Conservation (phyloP, 2,888 invertebrate genomes). For the Mythimna lalbum region DNA sequence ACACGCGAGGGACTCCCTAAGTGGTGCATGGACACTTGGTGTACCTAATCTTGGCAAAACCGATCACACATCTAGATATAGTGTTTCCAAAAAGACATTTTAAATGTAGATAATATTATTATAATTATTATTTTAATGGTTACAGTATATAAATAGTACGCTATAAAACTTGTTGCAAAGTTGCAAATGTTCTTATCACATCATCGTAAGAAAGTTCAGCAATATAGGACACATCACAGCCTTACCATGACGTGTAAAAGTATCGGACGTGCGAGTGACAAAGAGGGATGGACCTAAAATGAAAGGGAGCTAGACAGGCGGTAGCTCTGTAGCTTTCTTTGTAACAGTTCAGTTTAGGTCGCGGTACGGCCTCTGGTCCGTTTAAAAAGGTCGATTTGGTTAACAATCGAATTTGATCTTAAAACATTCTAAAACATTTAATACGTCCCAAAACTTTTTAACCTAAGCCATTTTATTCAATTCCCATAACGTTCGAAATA, state of each 20-base stretch:
- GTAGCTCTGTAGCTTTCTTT: no score
- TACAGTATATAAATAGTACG: conserved; percentile 9
- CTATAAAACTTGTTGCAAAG: conserved; percentile 1
- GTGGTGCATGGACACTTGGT: conserved; percentile 15
- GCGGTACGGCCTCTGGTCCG: not conserved
- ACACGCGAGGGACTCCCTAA: not conserved
- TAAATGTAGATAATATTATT: conserved; percentile 11
- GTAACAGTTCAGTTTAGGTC: no score
- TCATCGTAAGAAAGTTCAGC: conserved; percentile 3
- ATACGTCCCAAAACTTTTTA: conserved; percentile 30
- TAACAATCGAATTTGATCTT: conserved; percentile 17
- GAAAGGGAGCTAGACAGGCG: no score
- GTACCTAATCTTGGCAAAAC: not conserved
- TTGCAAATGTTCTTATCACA: conserved; percentile 2
- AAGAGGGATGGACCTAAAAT: no score
- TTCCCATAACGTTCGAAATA: conserved; percentile 4
- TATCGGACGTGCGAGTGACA: no score
- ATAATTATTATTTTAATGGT: conserved; percentile 1
- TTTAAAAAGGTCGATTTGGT: conserved; percentile 13
- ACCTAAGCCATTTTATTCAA: not conserved
- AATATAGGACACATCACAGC: not conserved
- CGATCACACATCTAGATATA: conserved; percentile 32
- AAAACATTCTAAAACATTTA: conserved; percentile 38
- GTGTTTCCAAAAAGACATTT: conserved; percentile 35
- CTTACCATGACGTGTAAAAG: no score